phyloP scores from a whole-genome alignment of 2,113 vertebrate genomes.

The Gavia stellata region DNA sequence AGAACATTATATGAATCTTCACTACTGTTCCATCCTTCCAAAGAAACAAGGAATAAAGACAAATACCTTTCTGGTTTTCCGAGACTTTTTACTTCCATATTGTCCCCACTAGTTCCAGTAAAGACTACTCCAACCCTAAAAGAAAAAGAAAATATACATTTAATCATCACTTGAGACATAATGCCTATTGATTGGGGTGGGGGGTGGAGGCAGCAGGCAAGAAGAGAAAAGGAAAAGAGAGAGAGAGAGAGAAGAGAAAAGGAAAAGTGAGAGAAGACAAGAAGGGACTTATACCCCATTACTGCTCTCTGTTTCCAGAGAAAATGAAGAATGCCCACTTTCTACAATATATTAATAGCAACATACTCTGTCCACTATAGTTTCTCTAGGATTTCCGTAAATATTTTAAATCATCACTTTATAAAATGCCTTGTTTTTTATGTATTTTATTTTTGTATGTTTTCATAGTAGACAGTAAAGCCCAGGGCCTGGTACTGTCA shows the following conservation, averaged over 20 bases:
- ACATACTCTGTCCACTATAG: background rate
- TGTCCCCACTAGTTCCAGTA: conserved; percentile 79
- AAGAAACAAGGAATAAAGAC: background rate
- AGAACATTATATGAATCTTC: background rate
- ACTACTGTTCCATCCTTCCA: background rate
- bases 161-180: background rate
- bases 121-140: conserved; percentile 89
- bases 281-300: background rate
- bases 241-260: too few species aligned
- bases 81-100: conserved; percentile 89
- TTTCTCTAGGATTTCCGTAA: background rate
- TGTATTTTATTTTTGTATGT: background rate
- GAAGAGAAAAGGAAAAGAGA: too few species aligned
- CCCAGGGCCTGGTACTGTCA: background rate
- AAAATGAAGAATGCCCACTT: background rate
- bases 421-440: background rate
- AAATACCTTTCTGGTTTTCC: conserved; percentile 88
- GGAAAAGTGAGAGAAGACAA: background rate
- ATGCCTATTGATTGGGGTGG: background rate
- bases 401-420: background rate
- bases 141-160: background rate
- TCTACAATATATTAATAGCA: background rate
- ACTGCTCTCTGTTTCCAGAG: background rate
- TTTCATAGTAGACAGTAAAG: background rate
- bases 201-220: too few species aligned